Conservation (phyloP, 2,797 vertebrate genomes). For the Varecia variegata region DNA sequence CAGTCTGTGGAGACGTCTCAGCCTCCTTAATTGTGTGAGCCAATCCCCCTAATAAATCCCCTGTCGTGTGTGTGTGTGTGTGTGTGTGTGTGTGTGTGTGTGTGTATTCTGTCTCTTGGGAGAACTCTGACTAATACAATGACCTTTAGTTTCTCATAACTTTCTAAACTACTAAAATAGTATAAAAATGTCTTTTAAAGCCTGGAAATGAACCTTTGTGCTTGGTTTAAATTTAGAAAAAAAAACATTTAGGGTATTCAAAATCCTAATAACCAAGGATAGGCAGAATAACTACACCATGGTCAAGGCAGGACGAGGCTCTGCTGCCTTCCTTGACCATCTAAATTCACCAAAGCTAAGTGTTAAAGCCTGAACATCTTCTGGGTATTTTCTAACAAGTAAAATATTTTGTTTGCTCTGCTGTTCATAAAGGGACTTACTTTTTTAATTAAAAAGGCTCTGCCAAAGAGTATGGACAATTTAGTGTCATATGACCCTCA, state of each 20-base stretch:
- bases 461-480: background rate
- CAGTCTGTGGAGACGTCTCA: too few species aligned
- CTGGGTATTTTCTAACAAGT: background rate
- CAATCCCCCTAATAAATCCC: background rate
- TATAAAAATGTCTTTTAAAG: background rate
- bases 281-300: background rate
- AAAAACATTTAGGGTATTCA: background rate
- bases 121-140: background rate
- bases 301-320: background rate
- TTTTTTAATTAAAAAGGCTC: slow-evolving; percentile 9
- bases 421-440: background rate
- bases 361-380: background rate
- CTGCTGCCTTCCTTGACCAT: background rate
- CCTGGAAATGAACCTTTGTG: background rate
- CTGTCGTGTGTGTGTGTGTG: background rate
- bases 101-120: background rate
- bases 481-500: background rate
- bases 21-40: background rate
- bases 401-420: background rate
- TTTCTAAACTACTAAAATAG: background rate
- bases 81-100: background rate
- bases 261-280: background rate
- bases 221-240: background rate
- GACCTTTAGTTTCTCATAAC: background rate
- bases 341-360: background rate